These are phyloP conservation scores for Prunella fulvescens DNA, from an alignment of 2,113 vertebrate species.

Conservation along the genomic window DNA sequence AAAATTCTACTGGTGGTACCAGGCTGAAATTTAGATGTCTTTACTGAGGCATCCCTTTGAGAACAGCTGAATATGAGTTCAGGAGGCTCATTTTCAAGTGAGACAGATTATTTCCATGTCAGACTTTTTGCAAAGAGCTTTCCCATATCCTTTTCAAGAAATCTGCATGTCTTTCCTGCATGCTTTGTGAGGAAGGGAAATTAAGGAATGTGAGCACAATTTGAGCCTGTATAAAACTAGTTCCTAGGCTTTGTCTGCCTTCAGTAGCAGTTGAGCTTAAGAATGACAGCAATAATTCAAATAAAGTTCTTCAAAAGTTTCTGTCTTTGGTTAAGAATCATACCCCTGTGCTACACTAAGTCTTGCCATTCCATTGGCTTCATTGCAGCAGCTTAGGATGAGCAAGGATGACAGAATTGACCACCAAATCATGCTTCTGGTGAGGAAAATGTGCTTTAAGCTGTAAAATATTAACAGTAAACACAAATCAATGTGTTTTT, in stretches of 20 bases:
- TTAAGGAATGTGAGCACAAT: neutral
- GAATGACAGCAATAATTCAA: neutral
- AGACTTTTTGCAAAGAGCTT: neutral
- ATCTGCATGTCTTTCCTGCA: neutral
- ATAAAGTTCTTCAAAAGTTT: neutral
- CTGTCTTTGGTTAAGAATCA: neutral
- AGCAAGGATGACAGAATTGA: neutral
- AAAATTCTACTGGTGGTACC: neutral
- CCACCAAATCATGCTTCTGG: neutral
- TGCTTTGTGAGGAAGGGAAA: neutral
- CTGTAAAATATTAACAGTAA: slow-evolving; percentile 34
- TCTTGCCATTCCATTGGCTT: neutral
- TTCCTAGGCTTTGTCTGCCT: neutral
- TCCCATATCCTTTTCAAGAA: neutral
- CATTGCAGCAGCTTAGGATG: neutral
- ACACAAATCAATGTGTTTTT: slow-evolving; percentile 8
- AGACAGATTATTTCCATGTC: neutral
- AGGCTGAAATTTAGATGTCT: neutral
- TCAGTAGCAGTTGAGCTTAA: neutral
- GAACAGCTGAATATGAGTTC: neutral
- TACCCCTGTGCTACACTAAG: neutral
- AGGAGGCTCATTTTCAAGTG: neutral
- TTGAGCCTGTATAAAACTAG: neutral
- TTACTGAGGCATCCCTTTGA: neutral
- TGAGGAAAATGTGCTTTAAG: neutral